Evolutionary conservation across 2,797 vertebrate species (phyloP).

Genomic region (Delichon dasypus): DNA sequence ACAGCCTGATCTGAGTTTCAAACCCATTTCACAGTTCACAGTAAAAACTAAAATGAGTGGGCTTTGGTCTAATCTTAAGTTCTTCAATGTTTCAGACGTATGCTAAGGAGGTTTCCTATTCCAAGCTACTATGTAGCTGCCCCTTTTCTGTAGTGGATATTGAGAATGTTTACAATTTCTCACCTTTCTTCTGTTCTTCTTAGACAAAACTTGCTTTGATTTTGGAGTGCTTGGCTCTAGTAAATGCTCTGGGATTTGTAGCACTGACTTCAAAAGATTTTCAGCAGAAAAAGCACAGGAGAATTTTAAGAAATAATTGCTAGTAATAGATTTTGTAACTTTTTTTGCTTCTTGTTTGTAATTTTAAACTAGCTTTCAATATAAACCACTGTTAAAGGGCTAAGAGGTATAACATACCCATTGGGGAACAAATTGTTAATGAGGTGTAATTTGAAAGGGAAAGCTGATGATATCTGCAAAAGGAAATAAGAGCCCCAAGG

Average conservation of each 20-base stretch:
- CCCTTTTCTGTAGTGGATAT: background rate
- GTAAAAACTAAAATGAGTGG: background rate
- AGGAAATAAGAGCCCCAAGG: background rate
- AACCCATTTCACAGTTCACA: background rate
- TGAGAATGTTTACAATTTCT: background rate
- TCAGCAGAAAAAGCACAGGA: background rate
- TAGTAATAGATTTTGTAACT: background rate
- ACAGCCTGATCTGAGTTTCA: background rate
- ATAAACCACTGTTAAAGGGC: background rate
- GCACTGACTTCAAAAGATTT: conserved; percentile 6
- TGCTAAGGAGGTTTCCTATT: background rate
- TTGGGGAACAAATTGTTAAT: background rate
- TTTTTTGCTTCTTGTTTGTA: background rate
- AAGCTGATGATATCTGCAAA: background rate
- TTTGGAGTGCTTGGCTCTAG: background rate
- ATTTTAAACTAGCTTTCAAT: background rate
- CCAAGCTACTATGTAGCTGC: background rate
- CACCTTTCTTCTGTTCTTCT: background rate
- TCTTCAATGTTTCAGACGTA: background rate
- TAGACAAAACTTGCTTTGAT: background rate
- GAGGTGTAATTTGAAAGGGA: background rate
- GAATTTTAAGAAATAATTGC: background rate
- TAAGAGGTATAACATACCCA: background rate
- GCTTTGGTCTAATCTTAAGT: background rate
- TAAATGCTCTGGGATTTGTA: conserved; percentile 21